These are phyloP conservation scores for Cyanocitta stelleri DNA, from an alignment of 2,113 vertebrate species.

Conservation along the genomic window DNA sequence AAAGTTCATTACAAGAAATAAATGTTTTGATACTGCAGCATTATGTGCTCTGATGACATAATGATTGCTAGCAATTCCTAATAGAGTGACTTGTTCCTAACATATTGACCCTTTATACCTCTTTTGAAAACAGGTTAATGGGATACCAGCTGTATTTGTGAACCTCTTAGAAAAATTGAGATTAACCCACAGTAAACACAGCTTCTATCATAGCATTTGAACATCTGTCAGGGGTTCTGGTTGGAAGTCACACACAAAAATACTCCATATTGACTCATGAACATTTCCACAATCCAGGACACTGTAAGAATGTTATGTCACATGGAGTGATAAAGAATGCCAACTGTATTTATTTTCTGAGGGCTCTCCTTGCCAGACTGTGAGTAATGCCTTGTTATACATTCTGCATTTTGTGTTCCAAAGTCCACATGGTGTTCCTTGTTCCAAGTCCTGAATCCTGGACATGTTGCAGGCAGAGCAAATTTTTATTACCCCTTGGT, in stretches of 20 bases:
- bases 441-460: constrained; percentile 52
- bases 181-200: neutral
- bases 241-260: constrained; percentile 28
- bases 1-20: neutral
- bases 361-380: neutral
- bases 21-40: neutral
- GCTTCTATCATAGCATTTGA: neutral
- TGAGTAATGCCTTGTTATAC: neutral
- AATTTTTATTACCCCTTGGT: constrained; percentile 7
- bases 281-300: constrained; percentile 1
- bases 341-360: constrained; percentile 58
- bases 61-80: neutral
- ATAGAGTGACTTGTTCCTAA: neutral
- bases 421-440: constrained; percentile 28
- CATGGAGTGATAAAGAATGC: constrained; percentile 47
- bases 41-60: neutral
- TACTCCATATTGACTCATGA: constrained; percentile 16
- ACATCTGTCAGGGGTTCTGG: constrained; percentile 3
- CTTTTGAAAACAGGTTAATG: neutral
- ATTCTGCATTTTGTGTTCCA: constrained; percentile 54
- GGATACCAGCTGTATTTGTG: neutral
- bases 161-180: neutral
- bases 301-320: constrained; percentile 12
- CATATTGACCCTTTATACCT: neutral
- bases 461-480: neutral